Conservation (phyloP, 2,888 invertebrate species). For the Patella caerulea region DNA sequence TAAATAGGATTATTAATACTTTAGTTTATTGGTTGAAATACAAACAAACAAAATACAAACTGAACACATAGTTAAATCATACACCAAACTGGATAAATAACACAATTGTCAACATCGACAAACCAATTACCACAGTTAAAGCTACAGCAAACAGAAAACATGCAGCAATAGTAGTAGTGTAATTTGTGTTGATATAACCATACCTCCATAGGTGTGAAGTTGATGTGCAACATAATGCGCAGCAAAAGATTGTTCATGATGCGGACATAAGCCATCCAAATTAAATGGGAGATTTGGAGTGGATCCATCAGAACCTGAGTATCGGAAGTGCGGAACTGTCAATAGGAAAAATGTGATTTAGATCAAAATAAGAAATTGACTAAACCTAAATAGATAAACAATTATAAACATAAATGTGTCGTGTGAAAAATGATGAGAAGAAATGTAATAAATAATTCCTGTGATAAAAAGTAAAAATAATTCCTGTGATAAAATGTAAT, state of each 20-base stretch:
- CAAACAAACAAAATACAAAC: too few species aligned
- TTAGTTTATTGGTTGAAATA: too few species aligned
- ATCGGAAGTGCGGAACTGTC: conserved; percentile 66
- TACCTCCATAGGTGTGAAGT: conserved; percentile 55
- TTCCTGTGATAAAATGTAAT: background rate
- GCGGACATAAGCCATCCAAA: conserved; percentile 62
- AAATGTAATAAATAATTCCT: background rate
- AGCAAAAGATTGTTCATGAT: conserved; percentile 65
- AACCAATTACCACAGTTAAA: too few species aligned
- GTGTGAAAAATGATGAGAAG: background rate
- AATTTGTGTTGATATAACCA: conserved; percentile 15
- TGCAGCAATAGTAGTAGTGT: too few species aligned
- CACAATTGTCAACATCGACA: too few species aligned
- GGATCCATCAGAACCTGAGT: conserved; percentile 55
- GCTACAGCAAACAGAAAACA: too few species aligned
- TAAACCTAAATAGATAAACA: too few species aligned
- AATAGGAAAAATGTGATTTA: conserved; percentile 28
- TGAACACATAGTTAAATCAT: too few species aligned
- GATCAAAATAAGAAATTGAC: too few species aligned
- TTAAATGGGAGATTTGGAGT: conserved; percentile 48
- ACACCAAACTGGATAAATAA: too few species aligned
- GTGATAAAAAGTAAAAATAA: background rate
- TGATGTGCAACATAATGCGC: conserved; percentile 60
- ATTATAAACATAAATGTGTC: background rate
- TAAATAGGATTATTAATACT: too few species aligned